A percentile compares a stretch with the other conserved stretches of the same genome.
phyloP scores from a whole-genome alignment of 2,113 vertebrate species.

The Morone chrysops region DNA sequence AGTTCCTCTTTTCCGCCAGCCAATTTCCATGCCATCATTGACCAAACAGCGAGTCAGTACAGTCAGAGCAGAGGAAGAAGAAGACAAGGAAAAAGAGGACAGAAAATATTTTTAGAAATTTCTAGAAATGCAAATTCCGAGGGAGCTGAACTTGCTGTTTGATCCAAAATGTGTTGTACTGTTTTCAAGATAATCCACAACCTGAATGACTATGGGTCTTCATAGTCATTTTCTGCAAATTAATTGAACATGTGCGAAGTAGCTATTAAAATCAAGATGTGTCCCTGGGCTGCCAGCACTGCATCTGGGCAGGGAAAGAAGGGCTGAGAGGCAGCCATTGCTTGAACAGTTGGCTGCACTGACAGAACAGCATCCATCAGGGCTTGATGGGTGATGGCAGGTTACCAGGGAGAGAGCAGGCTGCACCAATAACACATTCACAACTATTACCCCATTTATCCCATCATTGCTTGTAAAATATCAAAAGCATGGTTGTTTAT shows the following conservation, averaged over 20 bases:
- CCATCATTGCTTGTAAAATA: constrained; percentile 37
- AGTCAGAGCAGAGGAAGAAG: neutral
- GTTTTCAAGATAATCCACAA: neutral
- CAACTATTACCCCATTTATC: constrained; percentile 36
- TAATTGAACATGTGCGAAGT: constrained; percentile 51
- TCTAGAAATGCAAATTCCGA: constrained; percentile 11
- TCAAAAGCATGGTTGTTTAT: constrained; percentile 20
- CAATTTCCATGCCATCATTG: neutral
- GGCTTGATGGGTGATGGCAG: constrained; percentile 35
- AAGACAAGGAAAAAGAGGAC: neutral
- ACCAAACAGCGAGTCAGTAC: neutral
- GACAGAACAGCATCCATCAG: constrained; percentile 72
- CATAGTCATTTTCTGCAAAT: constrained; percentile 10
- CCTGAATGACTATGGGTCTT: neutral
- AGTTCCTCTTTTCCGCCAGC: constrained; percentile 1
- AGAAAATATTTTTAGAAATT: constrained; percentile 33
- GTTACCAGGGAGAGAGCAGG: constrained; percentile 38
- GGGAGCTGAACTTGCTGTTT: neutral
- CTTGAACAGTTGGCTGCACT: constrained; percentile 69
- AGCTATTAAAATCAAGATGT: constrained; percentile 40
- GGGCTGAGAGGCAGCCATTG: constrained; percentile 20
- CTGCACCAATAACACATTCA: constrained; percentile 1
- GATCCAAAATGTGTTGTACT: neutral
- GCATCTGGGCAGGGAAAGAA: constrained; percentile 9
- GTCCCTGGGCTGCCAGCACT: constrained; percentile 21